Evolutionary conservation across 1,140 invertebrate genomes (phyloP), one percentile per base, ranked within the genome.

Genomic region (Ceratina japonica): DNA sequence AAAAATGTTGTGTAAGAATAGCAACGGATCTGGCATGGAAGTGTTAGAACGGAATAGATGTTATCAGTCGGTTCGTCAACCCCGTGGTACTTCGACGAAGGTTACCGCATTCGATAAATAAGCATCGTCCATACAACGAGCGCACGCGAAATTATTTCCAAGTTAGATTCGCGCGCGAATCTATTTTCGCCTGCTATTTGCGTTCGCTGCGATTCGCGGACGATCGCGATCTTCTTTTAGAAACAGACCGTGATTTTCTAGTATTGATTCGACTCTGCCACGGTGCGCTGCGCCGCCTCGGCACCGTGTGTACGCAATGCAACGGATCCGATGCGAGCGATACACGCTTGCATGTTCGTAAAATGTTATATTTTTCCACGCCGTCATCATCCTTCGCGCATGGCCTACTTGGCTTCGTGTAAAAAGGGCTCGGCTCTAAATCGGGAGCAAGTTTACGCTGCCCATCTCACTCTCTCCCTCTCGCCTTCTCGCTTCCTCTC

Each of bases 351-450:
- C 75, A 79, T 81, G 68, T 80, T 85, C 74, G 75, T 80, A 79
- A 85, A 82, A 86, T 79, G 66, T 85, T 72, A 85, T 82, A 82
- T 85, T 85, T 82, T 86, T 85, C 76, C 83, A 80, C 84, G 73
- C 68, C 79, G 79, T 80, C 81, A 58, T 63, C 80, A 77, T 85
- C 83, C 84, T 71, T 86, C 84, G 80, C 73, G 77, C 83, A 78
- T 77, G 85, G 81, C 84, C 85, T 86, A 86, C 76, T 86, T 86
- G 84, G 81, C 85, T 82, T 80, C 77, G 81, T 54, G 84, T 86
- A 86, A 86, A 86, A 86, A 86, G 85, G 84, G 85, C 85, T 86
- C 84, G 77, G 77, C 84, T 86, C 84, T 85, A 86, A 86, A 86
- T 86, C 81, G 84, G 81, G 85, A 86, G 73, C 84, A 83, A 83